These are phyloP conservation scores for Epinephelus fuscoguttatus DNA, from an alignment of 2,113 vertebrate species.

Conservation along the genomic window DNA sequence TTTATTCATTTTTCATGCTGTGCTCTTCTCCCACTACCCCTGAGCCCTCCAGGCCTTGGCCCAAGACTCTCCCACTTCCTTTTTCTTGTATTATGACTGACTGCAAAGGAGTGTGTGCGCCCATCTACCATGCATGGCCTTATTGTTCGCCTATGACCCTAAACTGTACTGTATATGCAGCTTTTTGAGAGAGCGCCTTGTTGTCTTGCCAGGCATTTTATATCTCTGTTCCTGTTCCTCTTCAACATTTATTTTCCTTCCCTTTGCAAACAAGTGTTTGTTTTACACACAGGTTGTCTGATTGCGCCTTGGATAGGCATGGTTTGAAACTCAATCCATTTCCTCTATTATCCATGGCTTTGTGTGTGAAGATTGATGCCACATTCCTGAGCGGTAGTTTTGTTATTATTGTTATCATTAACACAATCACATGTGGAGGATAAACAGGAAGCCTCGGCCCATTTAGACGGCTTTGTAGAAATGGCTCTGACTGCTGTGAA, in stretches of 20 bases:
- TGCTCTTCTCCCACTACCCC: conserved; percentile 45
- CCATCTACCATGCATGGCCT: conserved; percentile 53
- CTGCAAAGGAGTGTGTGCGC: conserved; percentile 63
- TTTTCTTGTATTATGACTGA: conserved; percentile 72
- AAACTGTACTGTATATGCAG: conserved; percentile 6
- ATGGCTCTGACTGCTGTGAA: background rate
- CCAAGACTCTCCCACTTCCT: conserved; percentile 48
- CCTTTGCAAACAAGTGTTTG: conserved; percentile 68
- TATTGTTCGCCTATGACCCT: conserved; percentile 49
- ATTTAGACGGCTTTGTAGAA: conserved; percentile 13
- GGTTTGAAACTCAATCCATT: conserved; percentile 57
- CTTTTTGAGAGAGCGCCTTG: conserved; percentile 40
- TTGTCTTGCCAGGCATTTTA: conserved; percentile 49
- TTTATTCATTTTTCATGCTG: conserved; percentile 39
- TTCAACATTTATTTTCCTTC: conserved; percentile 60
- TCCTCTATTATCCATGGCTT: conserved; percentile 61
- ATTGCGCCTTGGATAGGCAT: conserved; percentile 39
- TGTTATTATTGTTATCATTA: conserved; percentile 48
- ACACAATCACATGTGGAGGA: conserved; percentile 54
- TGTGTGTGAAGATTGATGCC: conserved; percentile 33
- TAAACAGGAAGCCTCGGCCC: conserved; percentile 48
- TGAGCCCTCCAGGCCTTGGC: conserved; percentile 34
- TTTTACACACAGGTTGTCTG: conserved; percentile 46
- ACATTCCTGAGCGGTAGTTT: conserved; percentile 30
- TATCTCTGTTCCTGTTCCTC: conserved; percentile 28